Percentiles rank a stretch among this genome's conserved stretches.
Evolutionary conservation across 2,113 vertebrate genomes (phyloP).

Genomic region (Clarias gariepinus): DNA sequence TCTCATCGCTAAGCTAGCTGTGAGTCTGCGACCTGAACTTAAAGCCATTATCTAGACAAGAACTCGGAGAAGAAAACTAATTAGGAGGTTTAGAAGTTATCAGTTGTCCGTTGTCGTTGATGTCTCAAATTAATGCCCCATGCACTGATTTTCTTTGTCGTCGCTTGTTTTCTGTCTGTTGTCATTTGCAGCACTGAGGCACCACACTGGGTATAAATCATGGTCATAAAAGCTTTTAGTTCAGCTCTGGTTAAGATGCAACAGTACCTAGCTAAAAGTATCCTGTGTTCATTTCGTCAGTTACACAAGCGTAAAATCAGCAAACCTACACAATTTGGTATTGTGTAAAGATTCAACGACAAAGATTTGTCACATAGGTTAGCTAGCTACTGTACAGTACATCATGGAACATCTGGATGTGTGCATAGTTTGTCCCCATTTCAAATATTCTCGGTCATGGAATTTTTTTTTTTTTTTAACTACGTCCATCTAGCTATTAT

Average conservation of each 20-base stretch:
- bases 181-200: not conserved
- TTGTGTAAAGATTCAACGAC: no score
- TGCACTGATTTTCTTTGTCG: not conserved
- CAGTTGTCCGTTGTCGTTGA: not conserved
- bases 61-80: conserved; percentile 13
- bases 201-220: not conserved
- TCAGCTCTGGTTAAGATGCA: not conserved
- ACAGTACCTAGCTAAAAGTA: not conserved
- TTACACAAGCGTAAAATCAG: not conserved
- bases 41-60: conserved; percentile 23
- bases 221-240: not conserved
- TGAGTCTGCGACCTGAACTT: conserved; percentile 22
- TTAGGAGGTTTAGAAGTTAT: conserved; percentile 13
- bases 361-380: no score
- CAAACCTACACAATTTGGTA: no score
- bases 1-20: conserved; percentile 17
- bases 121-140: not conserved
- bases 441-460: no score
- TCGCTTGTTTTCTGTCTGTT: not conserved
- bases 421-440: no score
- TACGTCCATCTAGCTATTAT: no score
- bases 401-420: no score
- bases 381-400: no score
- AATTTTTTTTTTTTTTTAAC: no score
- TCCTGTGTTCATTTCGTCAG: not conserved